Conservation (phyloP, 92 coral and sea anemone species). For the Hydrozoanthus gracilis region DNA sequence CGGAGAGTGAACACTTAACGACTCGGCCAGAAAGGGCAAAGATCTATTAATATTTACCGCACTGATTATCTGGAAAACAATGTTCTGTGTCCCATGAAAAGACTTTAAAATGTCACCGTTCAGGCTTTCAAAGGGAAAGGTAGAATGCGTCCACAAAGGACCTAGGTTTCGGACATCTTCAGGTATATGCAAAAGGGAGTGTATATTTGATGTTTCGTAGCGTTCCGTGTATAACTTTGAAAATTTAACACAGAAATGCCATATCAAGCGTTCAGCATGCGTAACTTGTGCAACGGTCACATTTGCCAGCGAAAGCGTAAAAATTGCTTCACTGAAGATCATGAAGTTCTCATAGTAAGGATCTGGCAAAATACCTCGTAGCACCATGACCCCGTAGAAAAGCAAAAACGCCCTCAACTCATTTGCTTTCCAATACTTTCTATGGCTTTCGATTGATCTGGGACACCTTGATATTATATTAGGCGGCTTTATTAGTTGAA, state of each 20-base stretch:
- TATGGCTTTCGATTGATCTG: constrained; percentile 46
- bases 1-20: neutral
- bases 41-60: constrained; percentile 21
- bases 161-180: constrained; percentile 67
- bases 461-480: constrained; percentile 57
- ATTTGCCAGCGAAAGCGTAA: constrained; percentile 51
- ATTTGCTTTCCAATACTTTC: constrained; percentile 59
- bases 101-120: constrained; percentile 59
- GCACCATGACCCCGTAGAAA: constrained; percentile 36
- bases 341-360: constrained; percentile 56
- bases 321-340: constrained; percentile 61
- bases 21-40: neutral
- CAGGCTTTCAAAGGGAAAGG: constrained; percentile 65
- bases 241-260: constrained; percentile 58
- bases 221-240: constrained; percentile 42
- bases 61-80: constrained; percentile 50
- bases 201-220: constrained; percentile 52
- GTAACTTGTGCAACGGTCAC: constrained; percentile 50
- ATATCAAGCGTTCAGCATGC: constrained; percentile 58
- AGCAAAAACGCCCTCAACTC: constrained; percentile 57
- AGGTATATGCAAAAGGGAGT: constrained; percentile 62
- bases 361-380: constrained; percentile 45
- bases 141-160: constrained; percentile 73
- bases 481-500: constrained; percentile 59
- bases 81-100: constrained; percentile 68